Evolutionary conservation across 2,113 vertebrate genomes (phyloP).

Genomic region (Choloepus hoffmanni): DNA sequence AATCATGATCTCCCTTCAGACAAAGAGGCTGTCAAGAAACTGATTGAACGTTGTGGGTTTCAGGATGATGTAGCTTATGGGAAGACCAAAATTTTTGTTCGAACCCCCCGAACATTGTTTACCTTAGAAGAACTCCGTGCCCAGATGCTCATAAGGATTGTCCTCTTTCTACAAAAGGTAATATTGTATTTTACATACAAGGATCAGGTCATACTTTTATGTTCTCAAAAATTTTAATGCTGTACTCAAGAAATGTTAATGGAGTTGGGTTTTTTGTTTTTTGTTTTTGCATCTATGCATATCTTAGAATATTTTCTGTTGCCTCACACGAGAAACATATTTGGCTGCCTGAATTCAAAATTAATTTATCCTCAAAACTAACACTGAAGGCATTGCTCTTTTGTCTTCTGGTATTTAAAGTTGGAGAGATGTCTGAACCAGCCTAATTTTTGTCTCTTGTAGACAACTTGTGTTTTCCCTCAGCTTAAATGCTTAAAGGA

Average conservation of each 20-base stretch:
- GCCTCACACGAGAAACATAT: neutral
- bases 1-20: constrained; percentile 96
- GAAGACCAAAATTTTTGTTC: constrained; percentile 97
- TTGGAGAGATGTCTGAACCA: neutral
- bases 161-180: constrained; percentile 99
- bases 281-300: neutral
- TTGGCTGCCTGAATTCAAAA: constrained; percentile 27
- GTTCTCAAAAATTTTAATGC: neutral
- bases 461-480: neutral
- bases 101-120: constrained; percentile 96
- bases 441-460: constrained; percentile 11
- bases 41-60: constrained; percentile 93
- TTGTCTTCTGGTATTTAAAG: constrained; percentile 25
- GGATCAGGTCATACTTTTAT: neutral
- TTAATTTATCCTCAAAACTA: constrained; percentile 45
- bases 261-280: neutral
- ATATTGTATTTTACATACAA: constrained; percentile 43
- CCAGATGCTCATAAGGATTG: constrained; percentile 95
- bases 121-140: constrained; percentile 95
- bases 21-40: constrained; percentile 92
- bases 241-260: constrained; percentile 17
- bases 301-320: neutral
- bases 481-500: neutral
- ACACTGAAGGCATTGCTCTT: neutral
- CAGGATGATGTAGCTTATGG: constrained; percentile 97